Evolutionary conservation across 1,140 invertebrate genomes (phyloP).

Genomic region (Drosophila guanche): DNA sequence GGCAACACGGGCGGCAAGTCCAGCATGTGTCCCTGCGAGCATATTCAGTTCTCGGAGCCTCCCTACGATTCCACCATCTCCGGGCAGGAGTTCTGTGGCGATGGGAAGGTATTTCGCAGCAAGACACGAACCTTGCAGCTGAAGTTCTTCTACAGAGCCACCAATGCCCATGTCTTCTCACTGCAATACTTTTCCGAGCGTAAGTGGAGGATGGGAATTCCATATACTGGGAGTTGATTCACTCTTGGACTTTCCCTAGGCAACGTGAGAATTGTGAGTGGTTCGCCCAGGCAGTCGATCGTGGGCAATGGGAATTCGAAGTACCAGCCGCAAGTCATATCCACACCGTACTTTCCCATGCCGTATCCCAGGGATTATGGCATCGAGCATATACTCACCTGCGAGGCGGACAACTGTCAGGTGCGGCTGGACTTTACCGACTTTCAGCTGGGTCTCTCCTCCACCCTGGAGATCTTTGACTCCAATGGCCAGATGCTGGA

Average conservation of each 20-base stretch:
- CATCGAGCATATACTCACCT: constrained; percentile 88
- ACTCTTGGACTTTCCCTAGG: constrained; percentile 82
- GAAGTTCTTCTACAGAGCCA: constrained; percentile 86
- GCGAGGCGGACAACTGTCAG: constrained; percentile 85
- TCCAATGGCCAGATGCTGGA: constrained; percentile 88
- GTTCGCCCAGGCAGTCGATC: constrained; percentile 78
- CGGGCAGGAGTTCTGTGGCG: constrained; percentile 86
- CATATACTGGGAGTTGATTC: neutral
- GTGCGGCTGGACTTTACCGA: constrained; percentile 89
- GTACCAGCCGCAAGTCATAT: constrained; percentile 80
- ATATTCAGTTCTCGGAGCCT: constrained; percentile 88
- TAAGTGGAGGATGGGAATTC: constrained; percentile 80
- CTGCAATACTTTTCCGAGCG: constrained; percentile 88
- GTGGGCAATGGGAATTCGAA: constrained; percentile 69
- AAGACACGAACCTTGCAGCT: constrained; percentile 87
- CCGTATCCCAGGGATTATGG: constrained; percentile 88
- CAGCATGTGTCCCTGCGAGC: constrained; percentile 86
- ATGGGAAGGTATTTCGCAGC: constrained; percentile 86
- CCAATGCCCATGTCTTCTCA: constrained; percentile 87
- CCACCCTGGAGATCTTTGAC: constrained; percentile 90
- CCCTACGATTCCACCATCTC: constrained; percentile 87
- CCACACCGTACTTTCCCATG: constrained; percentile 88
- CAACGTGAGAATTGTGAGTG: constrained; percentile 86
- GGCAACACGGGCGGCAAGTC: constrained; percentile 68
- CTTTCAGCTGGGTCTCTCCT: constrained; percentile 88